Conservation (phyloP, 2,888 invertebrate genomes). For the Diarsia mendica region DNA sequence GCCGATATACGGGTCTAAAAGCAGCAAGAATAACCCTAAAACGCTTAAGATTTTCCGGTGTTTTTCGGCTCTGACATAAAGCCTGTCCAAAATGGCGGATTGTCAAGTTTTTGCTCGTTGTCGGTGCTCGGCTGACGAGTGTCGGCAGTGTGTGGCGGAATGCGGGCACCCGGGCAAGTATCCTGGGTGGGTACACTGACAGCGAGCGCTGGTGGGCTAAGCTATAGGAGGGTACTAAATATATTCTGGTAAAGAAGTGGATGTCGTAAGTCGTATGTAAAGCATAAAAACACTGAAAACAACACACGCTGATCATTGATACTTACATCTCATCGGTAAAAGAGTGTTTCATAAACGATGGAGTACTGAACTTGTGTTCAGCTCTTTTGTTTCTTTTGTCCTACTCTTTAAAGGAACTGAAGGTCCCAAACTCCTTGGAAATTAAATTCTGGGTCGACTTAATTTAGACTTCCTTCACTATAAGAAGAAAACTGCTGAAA, state of each 20-base stretch:
- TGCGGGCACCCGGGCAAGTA: conserved; percentile 3
- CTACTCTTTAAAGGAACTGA: neutral
- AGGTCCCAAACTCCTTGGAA: fast-evolving
- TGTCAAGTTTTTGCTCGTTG: conserved; percentile 45
- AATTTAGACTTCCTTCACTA: neutral
- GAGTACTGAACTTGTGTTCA: neutral
- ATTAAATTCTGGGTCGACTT: neutral
- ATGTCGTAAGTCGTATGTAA: too few relatives aligned
- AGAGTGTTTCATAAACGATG: neutral
- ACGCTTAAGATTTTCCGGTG: conserved; percentile 6
- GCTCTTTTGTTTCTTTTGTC: neutral
- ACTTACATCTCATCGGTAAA: neutral
- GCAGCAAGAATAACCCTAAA: neutral
- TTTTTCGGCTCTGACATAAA: conserved; percentile 36
- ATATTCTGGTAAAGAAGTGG: too few relatives aligned
- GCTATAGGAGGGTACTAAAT: neutral
- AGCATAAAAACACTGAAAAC: too few relatives aligned
- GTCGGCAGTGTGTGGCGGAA: conserved; percentile 8
- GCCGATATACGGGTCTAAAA: neutral
- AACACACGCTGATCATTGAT: neutral
- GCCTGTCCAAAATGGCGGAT: conserved; percentile 26
- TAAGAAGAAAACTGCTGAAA: neutral
- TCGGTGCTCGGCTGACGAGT: conserved; percentile 14
- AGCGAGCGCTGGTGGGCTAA: conserved; percentile 14
- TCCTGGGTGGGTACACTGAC: conserved; percentile 49